Percentiles rank a stretch among this genome's conserved stretches.
These are phyloP conservation scores for Chelonus formosanus DNA, from an alignment of 2,888 invertebrate genomes.

Conservation along the genomic window DNA sequence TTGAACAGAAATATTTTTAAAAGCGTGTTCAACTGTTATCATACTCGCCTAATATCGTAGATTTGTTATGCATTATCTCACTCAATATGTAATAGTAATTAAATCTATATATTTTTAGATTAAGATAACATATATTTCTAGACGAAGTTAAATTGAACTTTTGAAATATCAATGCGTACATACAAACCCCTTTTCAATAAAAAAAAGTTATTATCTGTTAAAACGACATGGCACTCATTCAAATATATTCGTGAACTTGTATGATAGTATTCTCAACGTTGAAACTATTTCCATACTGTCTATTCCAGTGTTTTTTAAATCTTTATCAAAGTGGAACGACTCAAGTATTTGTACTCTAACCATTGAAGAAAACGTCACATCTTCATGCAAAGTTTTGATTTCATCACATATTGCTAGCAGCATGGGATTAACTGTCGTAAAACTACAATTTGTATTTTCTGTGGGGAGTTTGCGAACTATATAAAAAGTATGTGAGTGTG, in stretches of 20 bases:
- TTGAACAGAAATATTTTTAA: no score
- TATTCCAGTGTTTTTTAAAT: constrained; percentile 6
- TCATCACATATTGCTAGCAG: constrained; percentile 38
- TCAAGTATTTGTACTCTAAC: not conserved
- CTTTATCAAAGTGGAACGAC: constrained; percentile 1
- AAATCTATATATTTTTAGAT: no score
- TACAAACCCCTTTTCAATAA: no score
- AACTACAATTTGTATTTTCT: constrained; percentile 52
- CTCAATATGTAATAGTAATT: no score
- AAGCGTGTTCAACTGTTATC: no score
- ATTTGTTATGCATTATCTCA: no score
- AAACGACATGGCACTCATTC: not conserved
- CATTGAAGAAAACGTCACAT: constrained; percentile 5
- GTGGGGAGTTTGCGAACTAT: constrained; percentile 26
- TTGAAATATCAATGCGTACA: no score
- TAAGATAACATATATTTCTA: no score
- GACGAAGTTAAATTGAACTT: no score
- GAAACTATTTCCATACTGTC: constrained; percentile 20
- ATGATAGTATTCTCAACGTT: constrained; percentile 10
- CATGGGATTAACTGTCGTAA: constrained; percentile 50
- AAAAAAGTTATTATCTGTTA: not conserved
- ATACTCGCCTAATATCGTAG: no score
- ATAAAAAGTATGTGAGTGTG: constrained; percentile 7
- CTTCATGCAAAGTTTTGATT: constrained; percentile 46
- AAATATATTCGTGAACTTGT: not conserved